Evolutionary conservation across 2,113 vertebrate genomes (phyloP), one percentile per base, ranked within the genome.

Genomic region (Echinops telfairi): DNA sequence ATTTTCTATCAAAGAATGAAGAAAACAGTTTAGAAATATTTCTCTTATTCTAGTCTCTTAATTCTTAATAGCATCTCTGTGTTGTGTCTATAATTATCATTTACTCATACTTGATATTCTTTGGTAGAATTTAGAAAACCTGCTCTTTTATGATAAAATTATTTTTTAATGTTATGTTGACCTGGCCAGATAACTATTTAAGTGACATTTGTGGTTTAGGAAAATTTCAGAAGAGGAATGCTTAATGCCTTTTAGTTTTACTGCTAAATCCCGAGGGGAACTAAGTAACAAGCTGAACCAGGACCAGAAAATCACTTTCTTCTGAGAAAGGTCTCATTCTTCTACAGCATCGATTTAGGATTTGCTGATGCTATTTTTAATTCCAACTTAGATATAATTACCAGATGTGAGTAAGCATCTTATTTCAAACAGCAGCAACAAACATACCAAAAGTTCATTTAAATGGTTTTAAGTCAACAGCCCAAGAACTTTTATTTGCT

Each of bases 191-290:
- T 87, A 80, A 36, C 8, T 57, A 38, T 81, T 53, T 81, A 92
- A 91, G 71, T 91, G 75, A 89, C 66, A 36, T 47, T n/a, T 89
- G 82, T 92, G 77, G 53, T 81, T 94, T 96, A 88, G 88, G 82
- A 82, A 77, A 88, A 38, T 92, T 94, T 86, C 60, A 33, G 77
- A 64, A 86, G 70, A 92, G n/a, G 73, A 73, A 87, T 89, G 85
- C 38, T 92, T 94, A 83, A 89, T 92, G 40, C 31, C 76, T 88
- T 16, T 88, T 66, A 33, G 60, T n/a, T 29, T 92, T 29, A 92
- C 11, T 94, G 15, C 27, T 71, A 86, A 90, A 80, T 82, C 53
- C 66, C 71, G 68, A 81, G 38, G 22, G 29, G 25, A 89, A 11
- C 36, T 73, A 88, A 93, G 14, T 83, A 83, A n/a, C 27, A 60